Evolutionary conservation across 2,113 vertebrate genomes (phyloP).

Genomic region (Sinocyclocheilus grahami): DNA sequence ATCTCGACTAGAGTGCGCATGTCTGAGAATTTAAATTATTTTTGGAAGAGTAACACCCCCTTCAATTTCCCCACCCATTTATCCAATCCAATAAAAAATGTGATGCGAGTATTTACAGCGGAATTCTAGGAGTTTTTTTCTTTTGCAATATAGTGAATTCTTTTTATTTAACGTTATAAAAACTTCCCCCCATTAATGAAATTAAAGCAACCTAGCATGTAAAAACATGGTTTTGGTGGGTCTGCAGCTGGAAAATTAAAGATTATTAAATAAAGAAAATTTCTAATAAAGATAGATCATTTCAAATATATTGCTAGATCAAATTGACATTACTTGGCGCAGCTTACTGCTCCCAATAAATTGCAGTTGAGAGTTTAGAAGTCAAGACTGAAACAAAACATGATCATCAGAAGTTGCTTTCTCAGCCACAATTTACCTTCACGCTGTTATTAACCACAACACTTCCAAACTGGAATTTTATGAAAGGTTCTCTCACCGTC

Average conservation of each 20-base stretch:
- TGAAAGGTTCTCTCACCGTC: neutral
- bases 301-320: neutral
- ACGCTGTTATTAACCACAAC: too few species aligned
- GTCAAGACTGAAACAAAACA: neutral
- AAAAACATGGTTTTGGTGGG: neutral
- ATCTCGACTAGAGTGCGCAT: constrained; percentile 64
- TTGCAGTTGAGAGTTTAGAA: neutral
- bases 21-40: constrained; percentile 71
- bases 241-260: neutral
- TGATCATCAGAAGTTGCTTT: neutral
- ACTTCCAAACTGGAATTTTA: neutral
- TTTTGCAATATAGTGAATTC: neutral
- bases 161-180: neutral
- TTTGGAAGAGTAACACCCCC: constrained; percentile 64
- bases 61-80: neutral
- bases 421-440: neutral
- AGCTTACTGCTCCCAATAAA: neutral
- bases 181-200: neutral
- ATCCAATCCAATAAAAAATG: too few species aligned
- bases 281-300: neutral
- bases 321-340: neutral
- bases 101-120: too few species aligned
- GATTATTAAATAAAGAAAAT: neutral
- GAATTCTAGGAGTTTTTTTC: too few species aligned
- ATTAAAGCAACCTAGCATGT: neutral